Conservation (phyloP, 2,888 invertebrate species). For the Nematopogon swammerdamellus region DNA sequence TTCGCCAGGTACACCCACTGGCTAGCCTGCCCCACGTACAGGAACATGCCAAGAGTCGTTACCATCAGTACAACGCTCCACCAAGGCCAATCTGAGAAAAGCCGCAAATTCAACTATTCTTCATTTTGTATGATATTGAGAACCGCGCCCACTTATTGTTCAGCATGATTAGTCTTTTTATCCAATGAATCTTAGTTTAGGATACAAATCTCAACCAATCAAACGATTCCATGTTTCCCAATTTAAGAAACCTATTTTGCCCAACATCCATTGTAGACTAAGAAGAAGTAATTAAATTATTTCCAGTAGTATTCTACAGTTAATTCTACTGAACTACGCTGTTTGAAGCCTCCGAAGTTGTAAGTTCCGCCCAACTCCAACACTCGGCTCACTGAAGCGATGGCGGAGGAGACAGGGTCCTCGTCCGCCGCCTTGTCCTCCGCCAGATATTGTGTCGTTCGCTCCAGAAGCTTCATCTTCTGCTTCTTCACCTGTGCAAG, state of each 20-base stretch:
- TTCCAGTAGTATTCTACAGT: no score
- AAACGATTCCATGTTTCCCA: no score
- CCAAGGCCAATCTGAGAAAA: not conserved
- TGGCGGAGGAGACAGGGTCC: not conserved
- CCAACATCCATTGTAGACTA: no score
- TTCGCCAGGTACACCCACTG: conserved; percentile 22
- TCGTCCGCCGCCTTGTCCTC: not conserved
- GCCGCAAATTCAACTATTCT: no score
- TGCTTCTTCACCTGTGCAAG: no score
- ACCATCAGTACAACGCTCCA: not conserved
- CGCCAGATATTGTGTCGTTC: not conserved
- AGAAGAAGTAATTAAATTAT: no score
- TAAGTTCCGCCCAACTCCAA: not conserved
- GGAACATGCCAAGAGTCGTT: conserved; percentile 16
- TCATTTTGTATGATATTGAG: no score
- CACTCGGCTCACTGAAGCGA: not conserved
- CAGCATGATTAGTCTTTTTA: no score
- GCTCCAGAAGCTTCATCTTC: not conserved
- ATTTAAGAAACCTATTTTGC: no score
- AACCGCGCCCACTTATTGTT: no score
- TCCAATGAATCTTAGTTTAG: no score
- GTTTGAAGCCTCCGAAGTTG: not conserved
- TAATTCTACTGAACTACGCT: not conserved
- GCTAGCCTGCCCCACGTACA: conserved; percentile 27
- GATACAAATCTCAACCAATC: no score